Percentiles rank a stretch among this genome's conserved stretches.
These are phyloP conservation scores for Brenthis hecate DNA, from an alignment of 2,888 invertebrate species.

Conservation along the genomic window DNA sequence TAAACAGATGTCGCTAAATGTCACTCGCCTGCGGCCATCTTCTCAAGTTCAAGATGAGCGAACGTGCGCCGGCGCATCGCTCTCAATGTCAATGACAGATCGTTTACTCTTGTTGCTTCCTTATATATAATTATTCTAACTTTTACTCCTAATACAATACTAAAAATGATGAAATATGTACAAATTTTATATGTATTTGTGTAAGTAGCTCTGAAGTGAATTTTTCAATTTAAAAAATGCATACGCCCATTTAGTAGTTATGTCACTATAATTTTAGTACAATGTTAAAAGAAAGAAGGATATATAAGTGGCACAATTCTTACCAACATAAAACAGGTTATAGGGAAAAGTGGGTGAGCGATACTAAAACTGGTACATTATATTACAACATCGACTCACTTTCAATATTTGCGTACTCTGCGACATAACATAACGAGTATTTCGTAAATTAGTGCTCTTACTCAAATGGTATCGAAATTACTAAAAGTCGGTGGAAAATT, in stretches of 20 bases:
- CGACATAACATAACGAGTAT: constrained; percentile 39
- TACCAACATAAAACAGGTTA: constrained; percentile 55
- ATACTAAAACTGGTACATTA: constrained; percentile 48
- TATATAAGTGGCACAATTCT: constrained; percentile 42
- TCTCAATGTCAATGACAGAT: constrained; percentile 70
- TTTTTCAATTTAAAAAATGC: background rate
- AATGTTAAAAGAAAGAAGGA: constrained; percentile 24
- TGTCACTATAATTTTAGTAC: constrained; percentile 11
- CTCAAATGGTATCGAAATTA: constrained; percentile 20
- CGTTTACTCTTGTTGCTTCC: constrained; percentile 62
- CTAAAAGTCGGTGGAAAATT: background rate
- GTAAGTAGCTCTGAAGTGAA: background rate
- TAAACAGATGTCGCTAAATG: constrained; percentile 49
- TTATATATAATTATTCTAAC: constrained; percentile 46
- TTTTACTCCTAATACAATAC: constrained; percentile 4
- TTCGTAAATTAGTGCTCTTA: constrained; percentile 32
- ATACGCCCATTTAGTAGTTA: background rate
- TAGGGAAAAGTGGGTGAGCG: constrained; percentile 74
- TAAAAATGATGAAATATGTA: background rate
- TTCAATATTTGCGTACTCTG: constrained; percentile 56
- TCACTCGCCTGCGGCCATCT: constrained; percentile 52
- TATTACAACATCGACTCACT: constrained; percentile 62
- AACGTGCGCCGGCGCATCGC: constrained; percentile 50
- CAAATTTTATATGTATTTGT: background rate
- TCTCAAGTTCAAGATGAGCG: constrained; percentile 76